phyloP scores from a whole-genome alignment of 2,797 vertebrate species.

The Pteropus rufus region DNA sequence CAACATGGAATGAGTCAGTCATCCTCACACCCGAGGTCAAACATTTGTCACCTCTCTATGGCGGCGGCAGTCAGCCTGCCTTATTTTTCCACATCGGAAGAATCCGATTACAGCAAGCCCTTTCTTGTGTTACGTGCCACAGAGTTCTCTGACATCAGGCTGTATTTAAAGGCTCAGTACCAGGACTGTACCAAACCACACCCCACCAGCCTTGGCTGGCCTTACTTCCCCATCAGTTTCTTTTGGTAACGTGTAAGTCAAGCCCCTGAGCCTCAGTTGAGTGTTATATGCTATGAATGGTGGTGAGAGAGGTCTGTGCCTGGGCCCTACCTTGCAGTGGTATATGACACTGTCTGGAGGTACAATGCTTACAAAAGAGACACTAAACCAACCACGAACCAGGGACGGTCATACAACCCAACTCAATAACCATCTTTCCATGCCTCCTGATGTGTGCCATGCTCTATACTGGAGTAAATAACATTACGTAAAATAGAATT shows the following conservation, averaged over 20 bases:
- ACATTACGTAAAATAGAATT: neutral
- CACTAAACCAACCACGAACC: neutral
- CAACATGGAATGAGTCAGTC: neutral
- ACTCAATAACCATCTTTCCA: neutral
- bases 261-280: neutral
- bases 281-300: too few relatives aligned
- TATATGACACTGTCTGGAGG: neutral
- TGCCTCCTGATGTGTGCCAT: neutral
- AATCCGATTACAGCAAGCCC: conserved; percentile 40
- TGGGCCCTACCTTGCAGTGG: neutral
- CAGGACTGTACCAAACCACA: neutral
- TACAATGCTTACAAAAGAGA: neutral
- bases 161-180: neutral
- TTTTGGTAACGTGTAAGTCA: neutral
- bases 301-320: neutral
- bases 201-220: neutral
- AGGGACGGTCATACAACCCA: neutral
- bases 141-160: conserved; percentile 53
- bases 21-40: conserved; percentile 41
- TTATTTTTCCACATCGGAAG: conserved; percentile 46
- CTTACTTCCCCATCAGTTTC: neutral
- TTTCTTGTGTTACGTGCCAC: conserved; percentile 1
- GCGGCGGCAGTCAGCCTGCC: conserved; percentile 34
- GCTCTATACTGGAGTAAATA: neutral
- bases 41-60: conserved; percentile 43